Base-by-base conservation (phyloP, 2,797 vertebrate species). In the Lates japonicus region DNA sequence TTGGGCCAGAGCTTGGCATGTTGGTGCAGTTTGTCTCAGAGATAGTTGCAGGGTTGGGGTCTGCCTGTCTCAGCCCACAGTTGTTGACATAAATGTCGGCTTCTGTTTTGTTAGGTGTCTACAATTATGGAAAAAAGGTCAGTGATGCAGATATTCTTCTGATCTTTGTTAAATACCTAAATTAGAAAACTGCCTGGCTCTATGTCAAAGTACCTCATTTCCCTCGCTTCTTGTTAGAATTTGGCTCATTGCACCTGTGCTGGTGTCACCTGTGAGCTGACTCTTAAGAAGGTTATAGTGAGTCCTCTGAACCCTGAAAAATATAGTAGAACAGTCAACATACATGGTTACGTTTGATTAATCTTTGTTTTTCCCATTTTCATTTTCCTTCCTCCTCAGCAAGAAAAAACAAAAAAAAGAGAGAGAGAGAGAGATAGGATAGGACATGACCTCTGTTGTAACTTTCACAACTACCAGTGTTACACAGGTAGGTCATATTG, bases 121-220 rank as follows among this genome's bases (percentile, higher is more conserved):
- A 48, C 25, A 81, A 52, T 59, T 11, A 33, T 19, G 48, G 4
- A 63, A 29, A 31, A 67, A 48, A 74, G 7, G 29, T 73, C 11
- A 67, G 49, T 57, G 35, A 1, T 55, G 35, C 44, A 69, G 19
- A 37, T 54, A 37, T 17, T 62, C 5, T 58, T 20, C 19, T 73
- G 2, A 12, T 31, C 2, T 1, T 0, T 3, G 10, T 37, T 41
- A 14, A 58, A 20, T 31, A 39, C 11, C 0, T 22, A 22, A 35
- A 66, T 10, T n/a, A 59, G 10, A 70, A 46, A 49, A 39, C 4
- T n/a, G 0, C 22, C 3, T 11, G 16, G 6, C 13, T 58, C 3
- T 14, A 44, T 55, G 3, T 49, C 9, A 46, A 58, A 35, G 20
- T 86, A 91, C 88, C 85, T 86, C 54, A 35, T 70, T 63, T 79